Percentiles rank a stretch among this genome's conserved stretches.
These are phyloP conservation scores for Formica aserva DNA, from an alignment of 2,888 invertebrate species.

Conservation along the genomic window DNA sequence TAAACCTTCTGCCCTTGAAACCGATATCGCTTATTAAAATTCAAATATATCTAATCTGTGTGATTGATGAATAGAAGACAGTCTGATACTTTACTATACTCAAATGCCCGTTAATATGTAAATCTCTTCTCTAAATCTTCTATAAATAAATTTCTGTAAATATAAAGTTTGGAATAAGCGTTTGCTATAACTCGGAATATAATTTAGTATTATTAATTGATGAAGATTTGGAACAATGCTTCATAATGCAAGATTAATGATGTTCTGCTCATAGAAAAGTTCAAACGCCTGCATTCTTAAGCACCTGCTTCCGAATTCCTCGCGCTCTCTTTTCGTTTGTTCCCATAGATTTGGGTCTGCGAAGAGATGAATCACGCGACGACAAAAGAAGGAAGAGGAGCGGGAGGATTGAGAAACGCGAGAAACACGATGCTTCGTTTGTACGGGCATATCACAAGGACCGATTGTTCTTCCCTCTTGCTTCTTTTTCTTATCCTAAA, in stretches of 20 bases:
- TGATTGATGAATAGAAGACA: background rate
- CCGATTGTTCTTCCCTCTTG: constrained; percentile 76
- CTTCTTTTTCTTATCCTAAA: constrained; percentile 64
- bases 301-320: constrained; percentile 24
- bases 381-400: constrained; percentile 48
- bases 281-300: constrained; percentile 12
- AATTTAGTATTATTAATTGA: background rate
- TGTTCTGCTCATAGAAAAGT: background rate
- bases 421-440: constrained; percentile 73
- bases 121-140: background rate
- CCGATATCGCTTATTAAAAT: constrained; percentile 26
- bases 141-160: constrained; percentile 3
- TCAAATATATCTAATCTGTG: background rate
- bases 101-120: background rate
- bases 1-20: constrained; percentile 71
- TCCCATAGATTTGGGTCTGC: constrained; percentile 66
- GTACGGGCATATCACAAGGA: constrained; percentile 72
- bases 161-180: background rate
- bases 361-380: constrained; percentile 64
- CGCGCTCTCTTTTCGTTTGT: constrained; percentile 48
- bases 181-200: background rate
- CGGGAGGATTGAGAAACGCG: constrained; percentile 63
- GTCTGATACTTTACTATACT: background rate
- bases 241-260: background rate
- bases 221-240: background rate